Conservation (phyloP, 2,797 vertebrate species). For the Poeciliopsis paucimaculata region DNA sequence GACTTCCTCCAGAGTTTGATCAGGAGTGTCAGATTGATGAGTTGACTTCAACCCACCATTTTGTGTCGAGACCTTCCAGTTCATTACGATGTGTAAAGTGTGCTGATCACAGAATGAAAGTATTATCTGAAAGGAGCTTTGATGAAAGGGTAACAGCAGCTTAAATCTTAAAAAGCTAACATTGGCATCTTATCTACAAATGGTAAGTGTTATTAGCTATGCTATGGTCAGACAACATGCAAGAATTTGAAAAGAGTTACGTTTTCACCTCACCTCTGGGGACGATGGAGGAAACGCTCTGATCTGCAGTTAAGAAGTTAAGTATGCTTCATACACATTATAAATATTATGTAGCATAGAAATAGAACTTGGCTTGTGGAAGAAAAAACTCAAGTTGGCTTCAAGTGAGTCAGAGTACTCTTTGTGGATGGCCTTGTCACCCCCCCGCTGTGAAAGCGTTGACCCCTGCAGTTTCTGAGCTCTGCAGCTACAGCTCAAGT, state of each 20-base stretch:
- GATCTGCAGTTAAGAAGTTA: not conserved
- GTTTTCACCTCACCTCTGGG: not conserved
- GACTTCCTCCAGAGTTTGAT: not conserved
- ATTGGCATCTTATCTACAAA: not conserved
- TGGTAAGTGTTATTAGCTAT: not conserved
- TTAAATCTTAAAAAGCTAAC: not conserved
- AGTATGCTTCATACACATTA: not conserved
- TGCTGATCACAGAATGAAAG: not conserved
- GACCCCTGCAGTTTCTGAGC: slow-evolving; percentile 20
- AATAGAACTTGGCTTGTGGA: not conserved
- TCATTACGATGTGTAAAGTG: not conserved
- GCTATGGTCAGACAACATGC: not conserved
- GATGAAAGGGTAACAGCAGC: not conserved
- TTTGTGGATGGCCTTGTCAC: slow-evolving; percentile 15
- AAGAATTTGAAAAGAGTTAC: not conserved
- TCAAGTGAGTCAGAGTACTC: slow-evolving; percentile 19
- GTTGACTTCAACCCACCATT: not conserved
- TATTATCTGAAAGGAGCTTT: not conserved
- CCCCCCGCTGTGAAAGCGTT: slow-evolving; percentile 20
- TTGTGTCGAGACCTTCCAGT: not conserved
- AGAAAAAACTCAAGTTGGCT: not conserved
- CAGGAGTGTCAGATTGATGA: not conserved
- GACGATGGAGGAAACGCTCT: not conserved
- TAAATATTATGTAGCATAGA: not conserved
- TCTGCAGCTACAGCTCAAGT: slow-evolving; percentile 15